Evolutionary conservation across 2,888 invertebrate species (phyloP), one percentile per base, ranked within the genome.

Genomic region (Chrysina gloriosa): DNA sequence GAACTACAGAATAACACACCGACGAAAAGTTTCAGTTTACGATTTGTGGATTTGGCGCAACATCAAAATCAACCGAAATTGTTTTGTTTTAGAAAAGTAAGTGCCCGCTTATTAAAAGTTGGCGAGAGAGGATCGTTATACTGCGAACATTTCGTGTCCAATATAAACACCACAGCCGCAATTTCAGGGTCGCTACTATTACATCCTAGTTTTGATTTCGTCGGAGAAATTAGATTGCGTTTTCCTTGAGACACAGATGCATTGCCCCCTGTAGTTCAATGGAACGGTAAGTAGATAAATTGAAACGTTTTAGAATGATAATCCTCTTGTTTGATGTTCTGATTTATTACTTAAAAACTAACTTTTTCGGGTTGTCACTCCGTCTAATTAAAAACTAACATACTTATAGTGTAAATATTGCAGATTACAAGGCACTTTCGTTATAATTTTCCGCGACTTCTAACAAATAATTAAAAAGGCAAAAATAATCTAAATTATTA

Each of bases 271-370:
- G 3, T 54, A 54, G 34, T 31, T 23, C 54, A 31, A 56, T 56
- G 56, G 56, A 56, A 23, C 56, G 36, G 56, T 56, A 56, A 36
- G 56, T 56, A 9, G 9, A n/a, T n/a, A n/a, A n/a, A n/a, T n/a
- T n/a, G n/a, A n/a, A n/a, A n/a, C n/a, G n/a, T n/a, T n/a, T n/a
- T n/a, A n/a, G n/a, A n/a, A n/a, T n/a, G n/a, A n/a, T n/a, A n/a
- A n/a, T n/a, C n/a, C n/a, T n/a, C n/a, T n/a, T n/a, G n/a, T n/a
- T n/a, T n/a, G n/a, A n/a, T n/a, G n/a, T n/a, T n/a, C n/a, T n/a
- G n/a, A n/a, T n/a, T n/a, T n/a, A n/a, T n/a, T n/a, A n/a, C n/a
- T n/a, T n/a, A n/a, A n/a, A n/a, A n/a, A n/a, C n/a, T n/a, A n/a
- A n/a, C n/a, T n/a, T n/a, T n/a, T n/a, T n/a, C n/a, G n/a, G n/a